Percentiles rank a stretch among this genome's conserved stretches.
Evolutionary conservation across 2,797 vertebrate species (phyloP).

Genomic region (Protosalanx chinensis): DNA sequence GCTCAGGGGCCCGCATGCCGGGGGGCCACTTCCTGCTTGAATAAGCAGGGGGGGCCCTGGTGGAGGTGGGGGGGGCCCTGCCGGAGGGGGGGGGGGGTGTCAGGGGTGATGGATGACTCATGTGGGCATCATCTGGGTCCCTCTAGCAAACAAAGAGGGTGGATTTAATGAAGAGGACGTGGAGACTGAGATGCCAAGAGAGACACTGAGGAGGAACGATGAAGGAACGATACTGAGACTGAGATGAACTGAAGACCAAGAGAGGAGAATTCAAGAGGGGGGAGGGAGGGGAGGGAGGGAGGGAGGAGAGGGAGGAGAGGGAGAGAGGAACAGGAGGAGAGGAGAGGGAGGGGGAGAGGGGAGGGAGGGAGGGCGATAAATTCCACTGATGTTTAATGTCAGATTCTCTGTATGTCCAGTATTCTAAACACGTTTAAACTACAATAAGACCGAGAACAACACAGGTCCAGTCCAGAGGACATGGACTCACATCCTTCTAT

Average conservation of each 20-base stretch:
- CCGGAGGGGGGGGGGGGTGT: slow-evolving; percentile 44
- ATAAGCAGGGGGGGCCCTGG: slow-evolving; percentile 63
- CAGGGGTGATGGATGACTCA: slow-evolving; percentile 70
- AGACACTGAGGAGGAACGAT: slow-evolving; percentile 6
- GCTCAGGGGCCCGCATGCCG: slow-evolving; percentile 41
- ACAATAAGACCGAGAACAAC: no score
- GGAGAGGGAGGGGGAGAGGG: no score
- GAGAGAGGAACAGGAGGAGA: no score
- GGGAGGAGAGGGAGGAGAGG: no score
- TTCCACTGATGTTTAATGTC: no score
- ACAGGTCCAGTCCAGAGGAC: no score
- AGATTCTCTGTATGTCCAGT: no score
- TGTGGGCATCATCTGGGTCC: slow-evolving; percentile 67
- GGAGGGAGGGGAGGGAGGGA: neutral
- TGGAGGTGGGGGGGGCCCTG: slow-evolving; percentile 10
- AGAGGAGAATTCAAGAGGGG: slow-evolving; percentile 39
- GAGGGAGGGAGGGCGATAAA: no score
- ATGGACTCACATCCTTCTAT: no score
- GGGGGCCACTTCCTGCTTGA: slow-evolving; percentile 38
- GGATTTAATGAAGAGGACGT: slow-evolving; percentile 56
- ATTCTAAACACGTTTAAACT: no score
- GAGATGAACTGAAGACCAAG: neutral
- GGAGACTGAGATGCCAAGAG: slow-evolving; percentile 53
- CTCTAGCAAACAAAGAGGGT: slow-evolving; percentile 60
- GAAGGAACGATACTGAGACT: neutral